phyloP scores from a whole-genome alignment of 2,113 vertebrate species.

The Symphodus melops region DNA sequence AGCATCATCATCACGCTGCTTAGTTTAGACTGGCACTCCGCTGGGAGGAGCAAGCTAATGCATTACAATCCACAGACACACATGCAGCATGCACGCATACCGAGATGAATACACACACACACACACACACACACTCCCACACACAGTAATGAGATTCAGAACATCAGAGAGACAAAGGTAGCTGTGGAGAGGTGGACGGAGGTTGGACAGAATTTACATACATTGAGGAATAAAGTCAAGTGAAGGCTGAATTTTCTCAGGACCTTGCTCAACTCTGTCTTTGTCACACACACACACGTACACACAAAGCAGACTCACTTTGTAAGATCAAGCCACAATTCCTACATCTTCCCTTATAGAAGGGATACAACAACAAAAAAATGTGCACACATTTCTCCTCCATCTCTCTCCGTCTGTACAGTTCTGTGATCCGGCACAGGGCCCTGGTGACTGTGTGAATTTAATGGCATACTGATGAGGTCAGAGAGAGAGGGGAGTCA shows the following conservation, averaged over 20 bases:
- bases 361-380: background rate
- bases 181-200: conserved; percentile 43
- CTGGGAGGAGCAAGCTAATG: conserved; percentile 71
- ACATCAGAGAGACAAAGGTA: conserved; percentile 49
- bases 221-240: conserved; percentile 54
- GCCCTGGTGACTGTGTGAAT: conserved; percentile 68
- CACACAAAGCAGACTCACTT: conserved; percentile 10
- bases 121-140: conserved; percentile 16
- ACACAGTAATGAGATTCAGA: conserved; percentile 56
- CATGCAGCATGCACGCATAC: conserved; percentile 13
- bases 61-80: conserved; percentile 58
- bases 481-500: conserved; percentile 72
- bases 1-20: conserved; percentile 76
- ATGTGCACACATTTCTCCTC: conserved; percentile 9
- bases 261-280: background rate
- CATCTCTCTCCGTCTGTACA: conserved; percentile 28
- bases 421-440: conserved; percentile 64
- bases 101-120: background rate
- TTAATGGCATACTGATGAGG: conserved; percentile 81
- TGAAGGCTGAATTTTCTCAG: conserved; percentile 45
- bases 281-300: background rate
- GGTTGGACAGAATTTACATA: conserved; percentile 59
- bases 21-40: conserved; percentile 72
- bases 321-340: conserved; percentile 2
- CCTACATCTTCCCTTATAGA: background rate